Evolutionary conservation across 2,797 vertebrate genomes (phyloP).

Genomic region (Chelonia mydas): DNA sequence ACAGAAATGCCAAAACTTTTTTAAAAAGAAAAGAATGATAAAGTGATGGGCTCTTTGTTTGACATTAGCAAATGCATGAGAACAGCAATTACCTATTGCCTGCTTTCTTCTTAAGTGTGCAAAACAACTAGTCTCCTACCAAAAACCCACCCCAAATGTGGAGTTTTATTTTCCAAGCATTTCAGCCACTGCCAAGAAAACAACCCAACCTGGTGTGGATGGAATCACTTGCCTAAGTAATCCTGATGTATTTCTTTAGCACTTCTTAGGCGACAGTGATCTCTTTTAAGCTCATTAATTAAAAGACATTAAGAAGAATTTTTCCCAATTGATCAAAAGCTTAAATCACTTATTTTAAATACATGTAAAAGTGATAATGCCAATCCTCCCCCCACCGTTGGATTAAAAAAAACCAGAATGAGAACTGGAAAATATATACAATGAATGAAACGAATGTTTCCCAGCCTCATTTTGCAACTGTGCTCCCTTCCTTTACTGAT

Average conservation of each 20-base stretch:
- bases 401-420: constrained; percentile 3
- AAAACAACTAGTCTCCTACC: constrained; percentile 76
- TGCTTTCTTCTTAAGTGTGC: constrained; percentile 75
- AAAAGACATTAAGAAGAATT: constrained; percentile 84
- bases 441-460: neutral
- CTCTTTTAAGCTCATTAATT: constrained; percentile 87
- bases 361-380: constrained; percentile 76
- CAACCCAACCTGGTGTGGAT: constrained; percentile 71
- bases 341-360: constrained; percentile 79
- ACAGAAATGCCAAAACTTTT: constrained; percentile 53
- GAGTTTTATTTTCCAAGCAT: constrained; percentile 78
- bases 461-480: constrained; percentile 78
- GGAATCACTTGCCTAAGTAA: constrained; percentile 82
- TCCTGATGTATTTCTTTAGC: constrained; percentile 83
- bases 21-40: constrained; percentile 37
- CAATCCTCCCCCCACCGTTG: constrained; percentile 49
- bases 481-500: constrained; percentile 79
- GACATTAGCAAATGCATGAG: constrained; percentile 73
- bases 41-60: constrained; percentile 75
- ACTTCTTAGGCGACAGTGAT: constrained; percentile 83
- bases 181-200: constrained; percentile 78
- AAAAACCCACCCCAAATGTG: constrained; percentile 81
- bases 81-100: constrained; percentile 77
- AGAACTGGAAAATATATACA: constrained; percentile 7
- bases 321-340: constrained; percentile 81